These are phyloP conservation scores for Rhincodon typus DNA, from an alignment of 2,797 vertebrate species.

Conservation along the genomic window DNA sequence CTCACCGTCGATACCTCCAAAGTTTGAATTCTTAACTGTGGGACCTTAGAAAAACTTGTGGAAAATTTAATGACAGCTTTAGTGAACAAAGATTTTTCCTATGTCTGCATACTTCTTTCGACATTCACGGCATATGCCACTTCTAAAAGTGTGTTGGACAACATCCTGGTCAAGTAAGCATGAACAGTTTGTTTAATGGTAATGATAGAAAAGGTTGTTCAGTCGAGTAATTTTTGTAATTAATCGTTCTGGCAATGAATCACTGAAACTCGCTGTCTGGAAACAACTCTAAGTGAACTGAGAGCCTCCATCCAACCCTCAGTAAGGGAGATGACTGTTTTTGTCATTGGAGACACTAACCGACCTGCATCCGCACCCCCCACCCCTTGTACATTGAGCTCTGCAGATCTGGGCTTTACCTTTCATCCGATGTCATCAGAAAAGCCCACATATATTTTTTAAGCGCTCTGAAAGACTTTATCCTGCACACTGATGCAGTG, in stretches of 20 bases:
- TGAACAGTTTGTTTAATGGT: not conserved
- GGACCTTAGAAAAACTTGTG: slow-evolving; percentile 86
- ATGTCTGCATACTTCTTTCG: slow-evolving; percentile 89
- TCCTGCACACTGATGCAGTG: too few relatives aligned
- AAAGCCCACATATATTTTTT: too few relatives aligned
- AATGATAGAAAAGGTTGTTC: not conserved
- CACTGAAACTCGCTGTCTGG: not conserved
- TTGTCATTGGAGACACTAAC: not conserved
- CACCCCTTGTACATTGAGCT: too few relatives aligned
- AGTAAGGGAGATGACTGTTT: not conserved
- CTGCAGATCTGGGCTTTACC: too few relatives aligned
- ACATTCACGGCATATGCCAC: slow-evolving; percentile 83
- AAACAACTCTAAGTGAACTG: not conserved
- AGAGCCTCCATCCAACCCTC: not conserved
- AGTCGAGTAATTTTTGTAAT: not conserved
- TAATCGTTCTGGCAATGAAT: not conserved
- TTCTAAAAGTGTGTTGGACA: slow-evolving; percentile 73
- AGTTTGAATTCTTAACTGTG: slow-evolving; percentile 86
- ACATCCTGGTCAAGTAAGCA: slow-evolving; percentile 77
- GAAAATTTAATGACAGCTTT: slow-evolving; percentile 86
- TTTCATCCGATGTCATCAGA: too few relatives aligned
- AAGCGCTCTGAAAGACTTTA: too few relatives aligned
- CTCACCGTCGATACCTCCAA: slow-evolving; percentile 91
- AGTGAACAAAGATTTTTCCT: slow-evolving; percentile 88
- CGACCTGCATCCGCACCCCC: too few relatives aligned